A percentile compares a stretch with the other conserved stretches of the same genome.
These are phyloP conservation scores for Neocloeon triangulifer DNA, from an alignment of 1,140 invertebrate species.

Conservation along the genomic window DNA sequence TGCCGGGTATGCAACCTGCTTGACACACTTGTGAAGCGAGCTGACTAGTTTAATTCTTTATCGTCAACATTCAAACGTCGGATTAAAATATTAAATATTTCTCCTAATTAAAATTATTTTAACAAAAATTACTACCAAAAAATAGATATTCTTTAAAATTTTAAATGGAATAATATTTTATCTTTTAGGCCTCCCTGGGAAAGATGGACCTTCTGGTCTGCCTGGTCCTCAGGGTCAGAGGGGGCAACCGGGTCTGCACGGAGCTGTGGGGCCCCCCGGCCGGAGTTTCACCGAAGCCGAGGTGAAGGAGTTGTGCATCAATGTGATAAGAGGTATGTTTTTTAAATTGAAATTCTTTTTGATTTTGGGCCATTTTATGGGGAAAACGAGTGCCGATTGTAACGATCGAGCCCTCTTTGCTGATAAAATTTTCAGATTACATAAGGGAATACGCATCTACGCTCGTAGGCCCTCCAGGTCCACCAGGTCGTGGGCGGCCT, in stretches of 20 bases:
- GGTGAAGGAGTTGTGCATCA: conserved; percentile 26
- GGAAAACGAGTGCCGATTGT: too few species aligned
- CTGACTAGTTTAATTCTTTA: too few species aligned
- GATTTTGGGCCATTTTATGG: conserved; percentile 3
- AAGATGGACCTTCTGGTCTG: conserved; percentile 20
- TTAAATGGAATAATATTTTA: too few species aligned
- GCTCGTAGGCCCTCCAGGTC: conserved; percentile 32
- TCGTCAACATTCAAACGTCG: too few species aligned
- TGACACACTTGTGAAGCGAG: too few species aligned
- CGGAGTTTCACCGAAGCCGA: conserved; percentile 22
- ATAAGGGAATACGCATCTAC: conserved; percentile 29
- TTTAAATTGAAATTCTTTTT: conserved; percentile 1
- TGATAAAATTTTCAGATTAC: conserved; percentile 37
- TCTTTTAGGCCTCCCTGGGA: conserved; percentile 20
- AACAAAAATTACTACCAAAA: too few species aligned
- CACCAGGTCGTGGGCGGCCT: conserved; percentile 28
- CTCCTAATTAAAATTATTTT: too few species aligned
- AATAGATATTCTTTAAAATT: too few species aligned
- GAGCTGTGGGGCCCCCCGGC: conserved; percentile 26
- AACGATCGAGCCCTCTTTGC: too few species aligned
- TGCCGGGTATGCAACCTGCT: too few species aligned
- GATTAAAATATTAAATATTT: too few species aligned
- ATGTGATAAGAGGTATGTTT: conserved; percentile 25
- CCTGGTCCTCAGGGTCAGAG: conserved; percentile 17
- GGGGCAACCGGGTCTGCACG: conserved; percentile 22